Evolutionary conservation across 2,113 vertebrate species (phyloP).

Genomic region (Tor tambroides): DNA sequence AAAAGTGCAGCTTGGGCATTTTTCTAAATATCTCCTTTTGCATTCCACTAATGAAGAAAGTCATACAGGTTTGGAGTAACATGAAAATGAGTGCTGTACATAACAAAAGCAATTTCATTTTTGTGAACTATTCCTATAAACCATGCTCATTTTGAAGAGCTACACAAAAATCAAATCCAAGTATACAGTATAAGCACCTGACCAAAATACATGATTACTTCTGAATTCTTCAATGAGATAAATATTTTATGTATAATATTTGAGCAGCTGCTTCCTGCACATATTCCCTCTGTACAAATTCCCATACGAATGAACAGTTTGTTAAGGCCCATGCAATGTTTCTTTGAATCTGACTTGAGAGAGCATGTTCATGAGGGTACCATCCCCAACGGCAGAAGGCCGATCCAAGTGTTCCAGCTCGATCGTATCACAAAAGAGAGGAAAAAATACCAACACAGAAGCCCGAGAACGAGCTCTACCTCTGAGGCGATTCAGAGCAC

Average conservation of each 20-base stretch:
- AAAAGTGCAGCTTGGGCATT: not conserved
- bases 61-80: not conserved
- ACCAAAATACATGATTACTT: slow-evolving; percentile 18
- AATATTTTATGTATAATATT: slow-evolving; percentile 1
- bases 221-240: not conserved
- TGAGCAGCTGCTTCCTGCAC: not conserved
- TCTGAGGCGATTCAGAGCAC: slow-evolving; percentile 19
- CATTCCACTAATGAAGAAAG: not conserved
- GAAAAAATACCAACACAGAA: not conserved
- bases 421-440: slow-evolving; percentile 14
- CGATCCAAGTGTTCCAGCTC: slow-evolving; percentile 33
- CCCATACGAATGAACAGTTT: slow-evolving; percentile 62
- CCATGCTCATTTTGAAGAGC: not conserved
- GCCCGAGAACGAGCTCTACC: slow-evolving; percentile 21
- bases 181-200: not conserved
- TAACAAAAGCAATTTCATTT: not conserved
- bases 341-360: slow-evolving; percentile 67
- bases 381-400: slow-evolving; percentile 15
- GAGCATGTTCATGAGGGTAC: slow-evolving; percentile 62
- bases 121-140: not conserved
- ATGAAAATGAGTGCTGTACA: not conserved
- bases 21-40: not conserved
- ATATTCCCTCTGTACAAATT: slow-evolving; percentile 50
- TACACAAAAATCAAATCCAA: not conserved
- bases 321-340: slow-evolving; percentile 58